Evolutionary conservation across 2,888 invertebrate species (phyloP), one percentile per base, ranked within the genome.

Genomic region (Apamea anceps): DNA sequence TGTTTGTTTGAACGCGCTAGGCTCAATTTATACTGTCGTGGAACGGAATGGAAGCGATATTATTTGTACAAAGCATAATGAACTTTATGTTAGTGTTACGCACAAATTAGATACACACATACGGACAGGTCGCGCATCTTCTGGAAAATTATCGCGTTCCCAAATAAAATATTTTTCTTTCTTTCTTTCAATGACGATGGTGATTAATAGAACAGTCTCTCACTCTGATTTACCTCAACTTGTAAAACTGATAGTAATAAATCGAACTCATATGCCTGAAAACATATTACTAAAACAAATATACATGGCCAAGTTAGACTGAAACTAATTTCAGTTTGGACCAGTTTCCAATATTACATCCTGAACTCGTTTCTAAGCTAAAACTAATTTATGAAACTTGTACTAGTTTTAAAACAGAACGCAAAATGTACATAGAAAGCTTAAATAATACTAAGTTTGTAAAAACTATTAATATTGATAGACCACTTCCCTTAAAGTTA

Each of bases 241-340:
- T 60, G 12, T 60, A 60, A 28, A 28, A 28, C 6, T 2, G 28
- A 62, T 60, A 60, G 60, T 4, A 62, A 28, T 68, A 48, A 28
- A 48, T 28, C 48, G 18, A 48, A 68, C n/a, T 18, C 6, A 18
- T 37, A n/a, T 45, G 5, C 28, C 13, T 65, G n/a, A 67, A 75
- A 21, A 37, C 42, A 42, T 3, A 21, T 54, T 21, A n/a, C n/a
- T 25, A 65, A 54, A 45, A 51, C 13, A 57, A 51, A 67, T 67
- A n/a, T n/a, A 57, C 25, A 18, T 6, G 60, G 18, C 28, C 8
- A 60, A 72, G 66, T 80, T 42, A 25, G 42, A 80, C 48, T 42
- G 10, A 77, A 80, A 78, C 42, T 42, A 62, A 68, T 79, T 79
- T 79, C 28, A 78, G 78, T 72, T 79, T 60, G 18, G 1, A 51